Base-by-base conservation (phyloP, 2,888 invertebrate genomes). In the Agriotes lineatus region DNA sequence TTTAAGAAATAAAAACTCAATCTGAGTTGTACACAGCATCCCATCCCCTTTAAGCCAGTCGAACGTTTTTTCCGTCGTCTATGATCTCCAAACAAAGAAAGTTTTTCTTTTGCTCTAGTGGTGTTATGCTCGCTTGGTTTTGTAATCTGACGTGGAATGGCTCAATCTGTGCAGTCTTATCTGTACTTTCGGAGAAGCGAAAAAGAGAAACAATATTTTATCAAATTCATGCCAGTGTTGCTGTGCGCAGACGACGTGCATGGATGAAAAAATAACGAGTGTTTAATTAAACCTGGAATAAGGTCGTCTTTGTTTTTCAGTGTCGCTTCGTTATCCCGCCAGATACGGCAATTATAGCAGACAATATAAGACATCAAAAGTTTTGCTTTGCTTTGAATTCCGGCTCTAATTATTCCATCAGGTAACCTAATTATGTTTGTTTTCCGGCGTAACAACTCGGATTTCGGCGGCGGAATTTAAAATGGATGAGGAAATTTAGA, bases 291-390 rank as follows among this genome's bases (percentile, higher is more conserved):
- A 57, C 57, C 10, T 7, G 56, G 10, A 37, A 56, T 14, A 56
- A 19, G 37, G 18, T 18, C 37, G 20, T 56, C 59, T 66, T 61
- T 62, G 67, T 60, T 54, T 66, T 67, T 57, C 61, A 50, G 54
- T 57, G 60, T 56, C 48, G 25, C 16, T 54, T 30, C 33, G 57
- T 62, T 67, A 60, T 67, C 45, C 22, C 48, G 25, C 54, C 45
- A 61, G 60, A 54, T 61, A 54, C 37, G 30, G 37, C 59, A 56
- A 60, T 19, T 58, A 54, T 42, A 52, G 33, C 45, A 44, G 30
- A 59, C 37, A 39, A 39, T 57, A 57, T 42, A 57, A 57, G 35
- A 57, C 57, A 57, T 57, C 57, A 42, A 37, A 33, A 57, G 57
- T 57, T 57, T 39, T 35, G 57, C 39, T 57, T 37, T 9, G 30